Base-by-base conservation (phyloP, 2,888 invertebrate genomes). In the Crioceris asparagi region DNA sequence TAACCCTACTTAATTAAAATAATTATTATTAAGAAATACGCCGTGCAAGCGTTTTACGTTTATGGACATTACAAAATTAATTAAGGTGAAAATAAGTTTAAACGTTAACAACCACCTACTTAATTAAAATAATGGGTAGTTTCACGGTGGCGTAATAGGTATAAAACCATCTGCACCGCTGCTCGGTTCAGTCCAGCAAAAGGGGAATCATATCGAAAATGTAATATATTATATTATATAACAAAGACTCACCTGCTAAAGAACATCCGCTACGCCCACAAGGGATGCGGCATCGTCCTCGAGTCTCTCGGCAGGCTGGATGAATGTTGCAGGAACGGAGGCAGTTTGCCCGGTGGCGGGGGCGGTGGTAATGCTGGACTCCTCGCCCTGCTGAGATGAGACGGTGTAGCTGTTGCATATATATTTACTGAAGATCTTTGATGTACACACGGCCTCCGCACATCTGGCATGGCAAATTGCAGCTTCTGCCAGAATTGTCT, bases 401-500 rank as follows among this genome's bases (percentile, higher is more conserved):
- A 55, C 1, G 63, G 64, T 37, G 64, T 62, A 19, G 69, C 74
- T 43, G 79, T 75, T 47, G 79, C 79, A 66, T 80, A 80, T 64
- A 80, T 79, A 64, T 80, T 80, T 56, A 77, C 74, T 49, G 78
- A 74, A 43, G 79, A 77, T 51, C 74, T 69, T 59, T 74, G 76
- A 61, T 75, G 75, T 49, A 74, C 68, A 63, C 75, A 74, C 12
- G 61, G 56, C 65, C 74, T 71, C 61, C 75, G 69, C 50, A 77
- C 74, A 65, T 86, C 85, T 41, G 92, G 92, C 77, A 93, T 79
- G 37, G 90, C 85, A 59, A 87, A 87, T 59, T 85, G 79, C 46
- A 96, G 70, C 67, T 94, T 93, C 61, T 92, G 90, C 96, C 96
- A 96, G 71, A 96, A 96, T 60, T 88, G 80, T 61, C 86, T 83